Conservation (phyloP, 1,140 invertebrate genomes). For the Leptinotarsa undecemlineata region DNA sequence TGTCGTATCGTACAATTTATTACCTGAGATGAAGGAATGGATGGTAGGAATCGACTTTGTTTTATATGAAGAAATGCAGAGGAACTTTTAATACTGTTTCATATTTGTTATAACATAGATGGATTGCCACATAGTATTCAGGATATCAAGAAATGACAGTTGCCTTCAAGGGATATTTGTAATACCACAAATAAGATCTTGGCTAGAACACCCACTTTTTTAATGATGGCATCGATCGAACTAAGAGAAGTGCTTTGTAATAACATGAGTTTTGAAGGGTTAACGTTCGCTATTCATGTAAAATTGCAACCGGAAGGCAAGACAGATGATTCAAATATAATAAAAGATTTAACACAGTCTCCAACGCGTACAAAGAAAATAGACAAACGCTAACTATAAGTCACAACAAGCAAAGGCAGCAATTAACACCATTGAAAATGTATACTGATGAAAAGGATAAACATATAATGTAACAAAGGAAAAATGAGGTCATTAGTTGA, state of each 20-base stretch:
- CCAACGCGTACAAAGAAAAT: background rate
- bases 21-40: too few relatives aligned
- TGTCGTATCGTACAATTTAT: too few relatives aligned
- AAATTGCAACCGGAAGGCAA: background rate
- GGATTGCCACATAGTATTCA: background rate
- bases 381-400: background rate
- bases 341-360: background rate
- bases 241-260: background rate
- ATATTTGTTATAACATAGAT: background rate
- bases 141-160: background rate
- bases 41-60: too few relatives aligned
- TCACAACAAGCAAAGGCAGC: background rate
- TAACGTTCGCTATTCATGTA: background rate
- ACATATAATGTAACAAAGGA: background rate
- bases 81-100: too few relatives aligned
- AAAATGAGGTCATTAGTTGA: background rate
- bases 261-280: background rate
- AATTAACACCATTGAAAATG: background rate
- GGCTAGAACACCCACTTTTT: background rate
- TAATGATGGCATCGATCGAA: background rate
- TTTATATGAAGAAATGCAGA: too few relatives aligned
- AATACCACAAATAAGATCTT: background rate
- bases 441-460: background rate
- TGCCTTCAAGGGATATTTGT: background rate
- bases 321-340: background rate